Evolutionary conservation across 2,113 vertebrate species (phyloP).

Genomic region (Paedocypris sp.): DNA sequence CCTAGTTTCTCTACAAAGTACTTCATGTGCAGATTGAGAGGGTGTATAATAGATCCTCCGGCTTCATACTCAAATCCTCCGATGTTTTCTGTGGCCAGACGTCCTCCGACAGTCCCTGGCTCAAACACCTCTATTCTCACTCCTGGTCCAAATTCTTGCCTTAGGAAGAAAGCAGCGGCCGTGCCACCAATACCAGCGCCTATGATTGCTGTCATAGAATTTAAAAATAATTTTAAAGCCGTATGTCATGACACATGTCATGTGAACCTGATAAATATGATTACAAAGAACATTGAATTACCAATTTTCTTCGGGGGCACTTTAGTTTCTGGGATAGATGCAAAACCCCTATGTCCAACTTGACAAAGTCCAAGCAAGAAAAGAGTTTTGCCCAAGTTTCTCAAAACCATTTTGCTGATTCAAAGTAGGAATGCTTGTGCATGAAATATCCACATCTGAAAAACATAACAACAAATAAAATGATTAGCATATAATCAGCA

Average conservation of each 20-base stretch:
- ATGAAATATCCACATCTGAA: constrained; percentile 34
- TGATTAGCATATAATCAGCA: too few species aligned
- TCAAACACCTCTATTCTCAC: constrained; percentile 80
- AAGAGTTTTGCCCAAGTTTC: constrained; percentile 39
- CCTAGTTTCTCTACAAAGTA: constrained; percentile 80
- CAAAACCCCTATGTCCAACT: constrained; percentile 43
- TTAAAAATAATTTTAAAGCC: too few species aligned
- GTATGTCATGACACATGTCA: too few species aligned
- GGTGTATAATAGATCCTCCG: constrained; percentile 75
- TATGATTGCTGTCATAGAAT: constrained; percentile 62
- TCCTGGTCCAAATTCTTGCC: constrained; percentile 74
- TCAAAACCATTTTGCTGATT: constrained; percentile 43
- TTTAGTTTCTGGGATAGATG: constrained; percentile 43
- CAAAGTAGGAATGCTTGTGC: too few species aligned
- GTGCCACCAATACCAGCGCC: constrained; percentile 84
- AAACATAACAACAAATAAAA: too few species aligned
- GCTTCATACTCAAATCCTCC: constrained; percentile 69
- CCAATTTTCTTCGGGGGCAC: constrained; percentile 60
- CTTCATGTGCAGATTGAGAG: constrained; percentile 91
- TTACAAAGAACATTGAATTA: constrained; percentile 27
- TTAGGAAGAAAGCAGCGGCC: constrained; percentile 71
- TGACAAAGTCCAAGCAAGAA: constrained; percentile 55
- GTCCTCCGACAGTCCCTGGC: constrained; percentile 65
- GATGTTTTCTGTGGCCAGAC: constrained; percentile 65
- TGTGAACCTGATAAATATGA: background rate